phyloP scores from a whole-genome alignment of 37 sponge, comb jelly and placozoan genomes.

The Lycopodina hypogea region DNA sequence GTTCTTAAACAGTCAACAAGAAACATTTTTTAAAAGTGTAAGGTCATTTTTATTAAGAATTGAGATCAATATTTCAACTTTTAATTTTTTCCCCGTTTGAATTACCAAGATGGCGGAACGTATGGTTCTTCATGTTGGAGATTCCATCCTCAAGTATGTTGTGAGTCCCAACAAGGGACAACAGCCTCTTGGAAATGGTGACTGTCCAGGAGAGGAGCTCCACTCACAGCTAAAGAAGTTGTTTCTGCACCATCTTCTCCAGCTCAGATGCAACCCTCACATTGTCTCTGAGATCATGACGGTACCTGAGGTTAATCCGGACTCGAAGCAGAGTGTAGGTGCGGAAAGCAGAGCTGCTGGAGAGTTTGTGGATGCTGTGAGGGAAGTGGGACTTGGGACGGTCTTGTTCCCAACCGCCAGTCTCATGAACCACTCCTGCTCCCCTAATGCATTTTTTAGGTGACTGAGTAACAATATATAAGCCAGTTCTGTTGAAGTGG shows the following conservation, averaged over 20 bases:
- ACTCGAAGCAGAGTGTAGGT: too few species aligned
- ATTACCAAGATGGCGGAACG: conserved; percentile 15
- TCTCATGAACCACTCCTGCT: conserved; percentile 72
- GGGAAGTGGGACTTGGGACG: conserved; percentile 43
- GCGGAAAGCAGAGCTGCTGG: too few species aligned
- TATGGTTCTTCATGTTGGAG: conserved; percentile 18
- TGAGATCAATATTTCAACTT: too few species aligned
- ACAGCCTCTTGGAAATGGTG: too few species aligned
- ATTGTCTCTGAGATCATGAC: conserved; percentile 36
- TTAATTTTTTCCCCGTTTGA: too few species aligned
- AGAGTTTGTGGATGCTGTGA: conserved; percentile 1
- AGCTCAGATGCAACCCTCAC: conserved; percentile 57
- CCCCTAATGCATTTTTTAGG: conserved; percentile 65
- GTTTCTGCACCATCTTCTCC: conserved; percentile 56
- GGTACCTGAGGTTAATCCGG: neutral
- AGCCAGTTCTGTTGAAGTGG: neutral
- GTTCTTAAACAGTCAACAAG: neutral
- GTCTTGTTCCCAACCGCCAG: conserved; percentile 52
- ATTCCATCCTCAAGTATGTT: neutral
- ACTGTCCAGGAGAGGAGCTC: neutral
- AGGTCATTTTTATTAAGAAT: neutral
- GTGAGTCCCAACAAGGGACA: neutral
- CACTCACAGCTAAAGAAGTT: conserved; percentile 18
- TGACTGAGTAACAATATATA: neutral
- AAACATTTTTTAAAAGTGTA: conserved; percentile 4